These are phyloP conservation scores for Galeopsomyia nigrocyanea DNA, from an alignment of 2,888 invertebrate species.

Conservation along the genomic window DNA sequence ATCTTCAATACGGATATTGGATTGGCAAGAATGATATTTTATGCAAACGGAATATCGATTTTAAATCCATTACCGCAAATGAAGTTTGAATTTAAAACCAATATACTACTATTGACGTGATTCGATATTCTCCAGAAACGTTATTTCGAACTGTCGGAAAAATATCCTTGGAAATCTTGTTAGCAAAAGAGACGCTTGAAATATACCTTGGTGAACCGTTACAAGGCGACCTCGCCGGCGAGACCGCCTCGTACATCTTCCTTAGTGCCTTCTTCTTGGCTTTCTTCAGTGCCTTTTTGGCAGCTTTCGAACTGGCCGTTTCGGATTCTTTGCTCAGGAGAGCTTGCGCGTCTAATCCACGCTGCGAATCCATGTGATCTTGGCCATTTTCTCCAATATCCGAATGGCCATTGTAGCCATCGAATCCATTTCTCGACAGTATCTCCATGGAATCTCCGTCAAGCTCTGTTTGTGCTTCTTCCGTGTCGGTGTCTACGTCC, in stretches of 20 bases:
- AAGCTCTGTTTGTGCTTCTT: conserved; percentile 70
- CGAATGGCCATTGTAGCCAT: conserved; percentile 49
- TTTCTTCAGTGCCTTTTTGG: conserved; percentile 82
- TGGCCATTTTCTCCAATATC: conserved; percentile 58
- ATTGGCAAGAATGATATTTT: too few relatives aligned
- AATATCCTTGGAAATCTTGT: too few relatives aligned
- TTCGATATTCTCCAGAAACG: too few relatives aligned
- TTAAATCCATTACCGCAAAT: conserved; percentile 12
- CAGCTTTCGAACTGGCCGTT: conserved; percentile 74
- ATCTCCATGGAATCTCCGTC: conserved; percentile 64
- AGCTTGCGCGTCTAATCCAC: conserved; percentile 49
- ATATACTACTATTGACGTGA: too few relatives aligned
- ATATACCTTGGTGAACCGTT: conserved; percentile 64
- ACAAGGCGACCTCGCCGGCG: conserved; percentile 70
- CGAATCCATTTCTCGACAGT: conserved; percentile 52
- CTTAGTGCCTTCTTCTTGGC: conserved; percentile 85
- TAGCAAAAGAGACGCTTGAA: too few relatives aligned
- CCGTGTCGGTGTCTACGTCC: conserved; percentile 55
- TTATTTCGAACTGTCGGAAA: not conserved
- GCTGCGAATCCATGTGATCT: conserved; percentile 62
- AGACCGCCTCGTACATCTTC: conserved; percentile 73
- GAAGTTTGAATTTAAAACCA: not conserved
- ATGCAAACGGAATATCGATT: too few relatives aligned
- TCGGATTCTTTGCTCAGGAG: conserved; percentile 57
- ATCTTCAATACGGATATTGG: too few relatives aligned